Base-by-base conservation (phyloP, 2,797 vertebrate genomes). In the Karalla daura region DNA sequence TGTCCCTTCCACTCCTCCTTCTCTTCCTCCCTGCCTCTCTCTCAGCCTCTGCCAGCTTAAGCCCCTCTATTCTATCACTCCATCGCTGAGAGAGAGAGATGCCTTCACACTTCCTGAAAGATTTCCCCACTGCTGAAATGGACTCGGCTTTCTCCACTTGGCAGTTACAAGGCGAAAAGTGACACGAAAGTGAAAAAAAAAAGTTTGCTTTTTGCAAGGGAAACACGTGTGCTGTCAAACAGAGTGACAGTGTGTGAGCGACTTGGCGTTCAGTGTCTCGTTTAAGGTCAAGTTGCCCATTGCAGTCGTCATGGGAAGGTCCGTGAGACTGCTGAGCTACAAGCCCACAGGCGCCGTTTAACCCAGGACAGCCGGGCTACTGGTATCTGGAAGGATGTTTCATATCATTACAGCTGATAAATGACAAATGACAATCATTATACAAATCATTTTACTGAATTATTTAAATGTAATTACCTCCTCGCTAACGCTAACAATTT, bases 141-240 rank as follows among this genome's bases (percentile, higher is more conserved):
- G 68, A 74, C 81, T 81, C 50, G 43, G 63, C 47, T 62, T 64
- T 65, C 52, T 54, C 51, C 14, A 74, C 35, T 60, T 82, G 80
- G 63, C 85, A 85, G 70, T 51, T 81, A 76, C 83, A 85, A 81
- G 72, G 74, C 79, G 73, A 80, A 70, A 85, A 79, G 75, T 84
- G 80, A 86, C 80, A 86, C 28, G 45, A 66, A 74, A 46, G 65
- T 41, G 37, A 12, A 40, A 55, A 56, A 30, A 30, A 40, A 76
- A 67, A n/a, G 39, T 46, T 55, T 20, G 39, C n/a, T 63, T 77
- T 76, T 66, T 69, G 63, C 56, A 52, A 64, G 58, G 28, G 40
- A 55, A 58, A 71, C 80, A 63, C 59, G 66, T 74, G 52, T 8
- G 8, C 46, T 70, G 45, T 58, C 27, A 9, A 51, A 18, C 25